Base-by-base conservation (phyloP, 2,888 invertebrate genomes). In the Molanna angustata region DNA sequence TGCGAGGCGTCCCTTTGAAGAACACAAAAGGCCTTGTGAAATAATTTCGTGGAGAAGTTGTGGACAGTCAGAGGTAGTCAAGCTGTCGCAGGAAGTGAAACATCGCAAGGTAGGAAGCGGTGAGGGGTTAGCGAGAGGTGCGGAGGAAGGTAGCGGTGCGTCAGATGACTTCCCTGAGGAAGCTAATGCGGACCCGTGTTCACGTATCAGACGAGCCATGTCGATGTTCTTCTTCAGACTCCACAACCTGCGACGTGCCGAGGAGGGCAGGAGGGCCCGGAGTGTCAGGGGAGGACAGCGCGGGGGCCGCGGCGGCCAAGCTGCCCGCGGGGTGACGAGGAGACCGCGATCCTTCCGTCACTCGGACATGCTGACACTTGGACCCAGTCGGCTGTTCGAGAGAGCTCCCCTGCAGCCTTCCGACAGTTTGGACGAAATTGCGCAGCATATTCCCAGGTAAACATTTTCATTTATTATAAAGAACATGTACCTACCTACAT, bases 171-270 rank as follows among this genome's bases (percentile, higher is more conserved):
- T 3, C 14, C 4, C 19, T 20, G 7, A 7, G 31, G 17, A 13
- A 14, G 13, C 42, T n/a, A n/a, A n/a, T n/a, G n/a, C n/a, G n/a
- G n/a, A n/a, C n/a, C n/a, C n/a, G n/a, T n/a, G n/a, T n/a, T n/a
- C n/a, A 7, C 27, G 48, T n/a, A 22, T 17, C 7, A 13, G 19
- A 7, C 14, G 22, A 78, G 87, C 84, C 79, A 92, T 92, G 92
- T 92, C 92, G 81, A 85, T 93, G 83, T 93, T 92, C 84, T 93
- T 93, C 88, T 93, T 93, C 78, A 92, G 93, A 65, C 85, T 92
- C 72, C 93, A 90, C 84, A 91, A 90, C 79, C 83, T 89, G 70
- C 90, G 86, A 73, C 85, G 92, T 60, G 88, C 88, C 70, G 88
- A 88, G 76, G 90, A 90, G 73, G 83, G 84, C 69, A 80, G 83